These are phyloP conservation scores for Papilio polytes DNA, from an alignment of 1,140 invertebrate genomes.

Conservation along the genomic window DNA sequence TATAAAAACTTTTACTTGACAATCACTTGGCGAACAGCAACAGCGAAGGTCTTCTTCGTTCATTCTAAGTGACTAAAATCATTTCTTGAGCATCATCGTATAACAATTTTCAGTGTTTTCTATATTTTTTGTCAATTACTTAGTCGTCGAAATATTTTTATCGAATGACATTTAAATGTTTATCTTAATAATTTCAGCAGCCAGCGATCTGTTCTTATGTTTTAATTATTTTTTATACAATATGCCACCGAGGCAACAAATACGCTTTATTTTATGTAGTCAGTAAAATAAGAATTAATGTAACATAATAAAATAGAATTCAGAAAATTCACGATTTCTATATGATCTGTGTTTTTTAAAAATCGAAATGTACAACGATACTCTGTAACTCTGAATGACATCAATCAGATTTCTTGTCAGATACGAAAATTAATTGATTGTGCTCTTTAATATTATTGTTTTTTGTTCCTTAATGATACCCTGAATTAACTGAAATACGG, in stretches of 20 bases:
- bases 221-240: not conserved
- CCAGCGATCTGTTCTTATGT: not conserved
- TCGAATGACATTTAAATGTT: slow-evolving; percentile 11
- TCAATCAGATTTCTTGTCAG: not conserved
- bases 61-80: slow-evolving; percentile 23
- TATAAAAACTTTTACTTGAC: slow-evolving; percentile 27
- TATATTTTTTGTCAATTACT: not conserved
- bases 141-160: not conserved
- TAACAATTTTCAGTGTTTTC: not conserved
- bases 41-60: slow-evolving; percentile 5
- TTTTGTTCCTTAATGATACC: not conserved
- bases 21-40: slow-evolving; percentile 34
- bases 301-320: not conserved
- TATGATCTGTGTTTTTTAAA: not conserved
- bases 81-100: slow-evolving; percentile 10
- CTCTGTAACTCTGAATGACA: not conserved
- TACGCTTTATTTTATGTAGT: not conserved
- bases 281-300: not conserved
- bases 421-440: slow-evolving; percentile 1
- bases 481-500: not conserved
- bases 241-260: not conserved
- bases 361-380: not conserved
- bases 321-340: not conserved
- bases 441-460: not conserved
- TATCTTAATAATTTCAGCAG: not conserved